These are phyloP conservation scores for Phylloscopus trochilus DNA, from an alignment of 2,113 vertebrate genomes.

Conservation along the genomic window DNA sequence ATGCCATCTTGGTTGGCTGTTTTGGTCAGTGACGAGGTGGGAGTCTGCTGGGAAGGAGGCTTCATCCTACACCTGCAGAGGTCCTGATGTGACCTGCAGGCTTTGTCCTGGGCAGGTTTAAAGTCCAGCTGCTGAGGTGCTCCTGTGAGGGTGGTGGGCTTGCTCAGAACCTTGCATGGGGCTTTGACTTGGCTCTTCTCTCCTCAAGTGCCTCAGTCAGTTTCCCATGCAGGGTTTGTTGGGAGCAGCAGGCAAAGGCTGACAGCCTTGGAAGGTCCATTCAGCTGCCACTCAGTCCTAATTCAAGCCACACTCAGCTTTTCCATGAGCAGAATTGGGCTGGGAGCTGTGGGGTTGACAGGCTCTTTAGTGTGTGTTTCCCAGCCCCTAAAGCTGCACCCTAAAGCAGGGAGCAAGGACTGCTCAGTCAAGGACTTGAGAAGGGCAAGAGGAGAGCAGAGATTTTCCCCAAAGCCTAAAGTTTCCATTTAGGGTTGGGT, in stretches of 20 bases:
- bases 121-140: not conserved
- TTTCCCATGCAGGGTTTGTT: not conserved
- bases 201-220: not conserved
- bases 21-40: not conserved
- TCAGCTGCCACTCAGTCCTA: not conserved
- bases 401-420: not conserved
- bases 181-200: not conserved
- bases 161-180: not conserved
- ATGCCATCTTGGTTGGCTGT: not conserved
- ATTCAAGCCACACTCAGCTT: not conserved
- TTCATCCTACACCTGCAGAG: not conserved
- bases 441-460: not conserved
- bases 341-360: not conserved
- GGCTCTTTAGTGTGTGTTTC: not conserved
- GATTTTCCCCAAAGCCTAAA: not conserved
- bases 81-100: not conserved
- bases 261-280: not conserved
- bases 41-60: not conserved
- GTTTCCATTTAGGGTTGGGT: not conserved
- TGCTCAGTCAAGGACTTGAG: not conserved
- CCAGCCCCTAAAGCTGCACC: not conserved
- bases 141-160: not conserved
- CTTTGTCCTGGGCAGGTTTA: not conserved
- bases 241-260: not conserved
- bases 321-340: not conserved